phyloP scores from a whole-genome alignment of 2,113 vertebrate species.

The Lates calcarifer region DNA sequence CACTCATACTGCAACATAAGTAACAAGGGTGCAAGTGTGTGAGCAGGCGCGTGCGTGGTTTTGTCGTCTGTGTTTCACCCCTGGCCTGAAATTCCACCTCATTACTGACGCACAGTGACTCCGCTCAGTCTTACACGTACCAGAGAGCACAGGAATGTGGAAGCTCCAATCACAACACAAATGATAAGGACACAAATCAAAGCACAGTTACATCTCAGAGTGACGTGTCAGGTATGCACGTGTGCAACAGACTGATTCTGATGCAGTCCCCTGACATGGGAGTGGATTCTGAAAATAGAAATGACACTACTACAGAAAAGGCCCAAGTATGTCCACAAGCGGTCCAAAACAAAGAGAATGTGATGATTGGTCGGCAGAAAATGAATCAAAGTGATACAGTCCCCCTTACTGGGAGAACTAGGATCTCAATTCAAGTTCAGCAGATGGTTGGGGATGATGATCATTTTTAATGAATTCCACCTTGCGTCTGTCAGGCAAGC shows the following conservation, averaged over 20 bases:
- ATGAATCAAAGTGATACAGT: slow-evolving; percentile 14
- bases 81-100: slow-evolving; percentile 73
- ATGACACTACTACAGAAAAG: background rate
- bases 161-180: slow-evolving; percentile 42
- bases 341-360: background rate
- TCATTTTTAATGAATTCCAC: slow-evolving; percentile 52
- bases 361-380: background rate
- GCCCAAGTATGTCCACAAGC: background rate
- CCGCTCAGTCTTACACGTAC: slow-evolving; percentile 36
- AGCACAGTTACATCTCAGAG: background rate
- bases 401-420: background rate
- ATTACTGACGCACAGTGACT: slow-evolving; percentile 70
- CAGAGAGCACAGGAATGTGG: slow-evolving; percentile 71
- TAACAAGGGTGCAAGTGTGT: background rate
- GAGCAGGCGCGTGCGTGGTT: background rate
- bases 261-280: background rate
- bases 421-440: slow-evolving; percentile 22
- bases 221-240: slow-evolving; percentile 3
- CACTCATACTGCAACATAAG: background rate
- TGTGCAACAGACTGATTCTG: background rate
- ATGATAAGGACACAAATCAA: slow-evolving; percentile 23
- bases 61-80: slow-evolving; percentile 1
- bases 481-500: slow-evolving; percentile 21
- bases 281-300: background rate
- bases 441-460: slow-evolving; percentile 42